Conservation (phyloP, 2,113 vertebrate species). For the Vidua macroura region DNA sequence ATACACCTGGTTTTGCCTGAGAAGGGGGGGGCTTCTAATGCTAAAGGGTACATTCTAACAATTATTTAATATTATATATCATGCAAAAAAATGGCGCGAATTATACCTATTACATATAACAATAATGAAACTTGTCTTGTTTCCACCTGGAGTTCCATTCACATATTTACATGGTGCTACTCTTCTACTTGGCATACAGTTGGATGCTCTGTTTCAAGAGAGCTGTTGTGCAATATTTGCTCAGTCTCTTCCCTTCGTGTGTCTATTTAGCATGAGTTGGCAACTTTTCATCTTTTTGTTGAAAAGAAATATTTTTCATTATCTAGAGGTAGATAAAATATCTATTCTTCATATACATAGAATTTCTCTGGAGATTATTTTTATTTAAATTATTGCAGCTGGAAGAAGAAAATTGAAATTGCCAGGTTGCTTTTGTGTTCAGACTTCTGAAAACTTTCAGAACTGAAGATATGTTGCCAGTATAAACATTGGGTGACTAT, state of each 20-base stretch:
- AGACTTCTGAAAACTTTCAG: background rate
- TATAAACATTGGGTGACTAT: background rate
- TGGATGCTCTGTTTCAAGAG: background rate
- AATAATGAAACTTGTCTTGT: background rate
- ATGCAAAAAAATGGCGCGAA: no score
- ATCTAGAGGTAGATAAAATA: background rate
- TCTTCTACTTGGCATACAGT: background rate
- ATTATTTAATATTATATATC: no score
- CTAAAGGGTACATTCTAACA: no score
- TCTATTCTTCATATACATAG: background rate
- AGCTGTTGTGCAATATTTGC: background rate
- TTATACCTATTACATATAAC: no score
- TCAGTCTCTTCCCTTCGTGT: background rate
- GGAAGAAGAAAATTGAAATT: background rate
- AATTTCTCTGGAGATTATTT: background rate
- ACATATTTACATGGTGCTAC: background rate
- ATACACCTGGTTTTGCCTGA: no score
- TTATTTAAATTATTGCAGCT: background rate
- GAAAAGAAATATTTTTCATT: background rate
- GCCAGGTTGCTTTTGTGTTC: background rate
- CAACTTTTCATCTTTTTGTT: background rate
- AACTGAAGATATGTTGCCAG: background rate
- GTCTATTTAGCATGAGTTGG: background rate
- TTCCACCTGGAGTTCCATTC: background rate
- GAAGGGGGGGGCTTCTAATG: no score